Conservation (phyloP, 1,140 invertebrate genomes). For the Drosophila willistoni region DNA sequence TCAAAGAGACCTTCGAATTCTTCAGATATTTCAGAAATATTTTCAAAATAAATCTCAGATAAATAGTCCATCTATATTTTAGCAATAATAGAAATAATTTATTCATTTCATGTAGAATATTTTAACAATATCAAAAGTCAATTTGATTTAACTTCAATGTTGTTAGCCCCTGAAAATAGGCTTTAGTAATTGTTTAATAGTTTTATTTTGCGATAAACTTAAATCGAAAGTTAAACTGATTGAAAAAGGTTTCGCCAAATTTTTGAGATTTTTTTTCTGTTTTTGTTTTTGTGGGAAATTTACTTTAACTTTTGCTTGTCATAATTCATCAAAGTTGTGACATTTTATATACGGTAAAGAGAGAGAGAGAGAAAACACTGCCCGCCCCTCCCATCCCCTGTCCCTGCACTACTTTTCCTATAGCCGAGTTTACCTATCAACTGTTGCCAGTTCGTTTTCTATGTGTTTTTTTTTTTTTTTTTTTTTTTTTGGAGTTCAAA, state of each 20-base stretch:
- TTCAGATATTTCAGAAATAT: too few species aligned
- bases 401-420: too few species aligned
- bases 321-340: slow-evolving; percentile 12
- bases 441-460: not conserved
- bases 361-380: not conserved
- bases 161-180: not conserved
- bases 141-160: not conserved
- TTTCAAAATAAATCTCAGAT: too few species aligned
- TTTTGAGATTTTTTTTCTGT: not conserved
- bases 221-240: not conserved
- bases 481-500: slow-evolving; percentile 27
- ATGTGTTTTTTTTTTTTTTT: not conserved
- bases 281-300: not conserved
- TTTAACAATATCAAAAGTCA: too few species aligned
- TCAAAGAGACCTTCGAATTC: too few species aligned
- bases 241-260: not conserved
- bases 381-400: too few species aligned
- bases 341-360: not conserved
- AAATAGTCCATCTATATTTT: too few species aligned
- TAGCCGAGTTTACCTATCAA: too few species aligned
- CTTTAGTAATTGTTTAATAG: not conserved
- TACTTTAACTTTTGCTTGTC: slow-evolving; percentile 9
- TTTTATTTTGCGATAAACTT: not conserved
- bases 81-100: too few species aligned
- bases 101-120: too few species aligned